Evolutionary conservation across 2,113 vertebrate genomes (phyloP), one percentile per base, ranked within the genome.

Genomic region (Pontoporia blainvillei): DNA sequence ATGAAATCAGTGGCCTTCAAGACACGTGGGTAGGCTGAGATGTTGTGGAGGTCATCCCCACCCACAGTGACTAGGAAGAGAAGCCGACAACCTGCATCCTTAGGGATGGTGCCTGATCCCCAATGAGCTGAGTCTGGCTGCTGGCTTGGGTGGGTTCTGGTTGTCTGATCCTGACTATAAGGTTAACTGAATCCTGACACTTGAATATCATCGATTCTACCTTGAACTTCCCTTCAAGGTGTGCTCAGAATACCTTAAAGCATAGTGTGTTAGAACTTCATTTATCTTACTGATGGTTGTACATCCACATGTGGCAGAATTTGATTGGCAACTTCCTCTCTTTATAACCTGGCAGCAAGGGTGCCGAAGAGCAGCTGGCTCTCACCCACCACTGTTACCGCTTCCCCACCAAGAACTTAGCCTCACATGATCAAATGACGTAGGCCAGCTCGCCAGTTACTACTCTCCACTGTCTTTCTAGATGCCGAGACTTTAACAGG

Each of bases 401-500:
- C 54, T n/a, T 57, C 36, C 27, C 36, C 0, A 0, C 6, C 11
- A 61, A 76, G 27, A 54, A 57, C 1, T 12, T 9, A 23, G 54
- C 1, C 0, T n/a, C 36, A 7, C 12, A 4, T 1, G 49, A 62
- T 41, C 36, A 8, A 23, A 25, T 3, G 36, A 36, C 31, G 8
- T 1, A 21, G 10, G 31, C n/a, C 21, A 13, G 36, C 20, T 27
- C 71, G 44, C 23, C n/a, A 12, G 17, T 64, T 29, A 31, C 41
- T 41, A 11, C 5, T 49, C 89, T 8, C 0, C 61, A 6, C 10
- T 6, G 27, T 79, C 72, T 64, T 41, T 36, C 86, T 34, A 21
- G 39, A 36, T 1, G 4, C 7, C 18, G 31, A 64, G 66, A 41
- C 49, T 46, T 6, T 7, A 9, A 8, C 0, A 20, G 17, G 23